These are phyloP conservation scores for Scortum barcoo DNA, from an alignment of 2,113 vertebrate species.

Conservation along the genomic window DNA sequence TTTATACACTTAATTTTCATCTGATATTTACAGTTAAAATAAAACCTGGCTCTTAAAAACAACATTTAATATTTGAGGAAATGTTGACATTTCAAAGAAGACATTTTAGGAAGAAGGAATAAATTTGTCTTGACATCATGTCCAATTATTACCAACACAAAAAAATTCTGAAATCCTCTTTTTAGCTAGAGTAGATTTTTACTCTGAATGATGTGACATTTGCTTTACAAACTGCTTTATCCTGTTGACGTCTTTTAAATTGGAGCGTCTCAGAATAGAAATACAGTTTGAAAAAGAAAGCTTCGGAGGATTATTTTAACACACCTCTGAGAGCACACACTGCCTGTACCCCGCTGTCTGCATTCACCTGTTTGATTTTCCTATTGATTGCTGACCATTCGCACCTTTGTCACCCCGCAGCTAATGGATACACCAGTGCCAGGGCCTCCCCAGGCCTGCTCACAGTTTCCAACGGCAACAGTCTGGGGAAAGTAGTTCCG, in stretches of 20 bases:
- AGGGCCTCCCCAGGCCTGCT: conserved; percentile 96
- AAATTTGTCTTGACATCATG: conserved; percentile 6
- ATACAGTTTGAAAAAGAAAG: conserved; percentile 1
- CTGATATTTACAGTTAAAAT: background rate
- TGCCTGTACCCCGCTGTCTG: conserved; percentile 33
- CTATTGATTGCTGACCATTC: conserved; percentile 63
- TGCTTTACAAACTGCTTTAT: background rate
- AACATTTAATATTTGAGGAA: background rate
- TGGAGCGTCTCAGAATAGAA: conserved; percentile 28
- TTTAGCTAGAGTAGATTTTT: conserved; percentile 4
- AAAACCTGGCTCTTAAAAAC: background rate
- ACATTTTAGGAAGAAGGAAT: background rate
- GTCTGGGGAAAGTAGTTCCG: conserved; percentile 93
- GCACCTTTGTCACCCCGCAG: conserved; percentile 79
- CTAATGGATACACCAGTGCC: conserved; percentile 96
- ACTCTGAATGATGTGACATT: background rate
- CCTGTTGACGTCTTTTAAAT: conserved; percentile 11
- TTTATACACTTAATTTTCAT: background rate
- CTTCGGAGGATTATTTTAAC: conserved; percentile 41
- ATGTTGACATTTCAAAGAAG: conserved; percentile 15
- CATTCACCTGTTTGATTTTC: conserved; percentile 68
- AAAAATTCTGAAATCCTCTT: conserved; percentile 9
- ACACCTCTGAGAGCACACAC: conserved; percentile 2
- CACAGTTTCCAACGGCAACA: conserved; percentile 95
- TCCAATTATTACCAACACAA: conserved; percentile 11